A percentile compares a stretch with the other conserved stretches of the same genome.
phyloP scores from a whole-genome alignment of 1,140 invertebrate genomes.

The Lasioglossum albipes region DNA sequence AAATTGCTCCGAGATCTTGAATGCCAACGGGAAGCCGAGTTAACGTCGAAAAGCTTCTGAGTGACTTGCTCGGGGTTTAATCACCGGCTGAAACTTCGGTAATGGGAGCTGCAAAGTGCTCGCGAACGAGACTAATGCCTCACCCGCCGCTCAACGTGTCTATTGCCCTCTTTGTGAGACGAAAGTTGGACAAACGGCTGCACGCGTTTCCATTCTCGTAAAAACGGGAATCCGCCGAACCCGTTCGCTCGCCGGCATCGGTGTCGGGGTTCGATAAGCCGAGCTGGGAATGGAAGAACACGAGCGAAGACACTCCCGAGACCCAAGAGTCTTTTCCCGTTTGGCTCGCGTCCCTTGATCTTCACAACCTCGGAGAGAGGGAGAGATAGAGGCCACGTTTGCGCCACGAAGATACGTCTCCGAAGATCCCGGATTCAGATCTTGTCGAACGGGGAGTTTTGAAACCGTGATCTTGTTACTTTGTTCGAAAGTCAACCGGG shows the following conservation, averaged over 20 bases:
- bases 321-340: no score
- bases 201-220: slow-evolving; percentile 14
- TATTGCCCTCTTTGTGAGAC: slow-evolving; percentile 57
- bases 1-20: slow-evolving; percentile 66
- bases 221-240: neutral
- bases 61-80: slow-evolving; percentile 73
- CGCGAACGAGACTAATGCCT: slow-evolving; percentile 70
- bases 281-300: neutral
- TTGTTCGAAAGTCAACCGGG: no score
- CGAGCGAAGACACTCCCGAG: neutral
- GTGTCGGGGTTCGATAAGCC: no score
- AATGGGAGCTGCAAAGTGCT: slow-evolving; percentile 72
- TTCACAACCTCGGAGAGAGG: no score
- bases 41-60: slow-evolving; percentile 68
- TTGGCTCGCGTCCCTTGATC: no score
- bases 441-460: neutral
- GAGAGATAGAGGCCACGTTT: no score
- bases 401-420: neutral
- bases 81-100: slow-evolving; percentile 69
- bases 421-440: neutral
- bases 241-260: neutral
- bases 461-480: no score
- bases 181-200: slow-evolving; percentile 67
- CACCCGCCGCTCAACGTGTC: slow-evolving; percentile 56
- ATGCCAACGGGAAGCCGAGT: slow-evolving; percentile 60